A percentile compares a stretch with the other conserved stretches of the same genome.
These are phyloP conservation scores for Oryzias melastigma DNA, from an alignment of 2,113 vertebrate species.

Conservation along the genomic window DNA sequence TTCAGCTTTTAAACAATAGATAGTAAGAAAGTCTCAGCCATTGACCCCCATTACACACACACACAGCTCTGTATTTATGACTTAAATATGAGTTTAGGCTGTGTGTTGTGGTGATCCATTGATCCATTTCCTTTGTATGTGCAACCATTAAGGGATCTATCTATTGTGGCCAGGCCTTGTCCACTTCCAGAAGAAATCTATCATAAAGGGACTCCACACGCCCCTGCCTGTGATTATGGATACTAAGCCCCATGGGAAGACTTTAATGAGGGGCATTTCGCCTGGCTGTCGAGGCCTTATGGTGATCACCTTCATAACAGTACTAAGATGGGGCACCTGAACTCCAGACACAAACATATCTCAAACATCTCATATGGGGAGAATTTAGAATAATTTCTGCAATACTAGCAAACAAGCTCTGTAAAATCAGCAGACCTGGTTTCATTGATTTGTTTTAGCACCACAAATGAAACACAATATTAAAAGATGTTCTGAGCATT, in stretches of 20 bases:
- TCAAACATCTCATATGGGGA: no score
- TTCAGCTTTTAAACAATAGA: conserved; percentile 21
- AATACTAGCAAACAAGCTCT: no score
- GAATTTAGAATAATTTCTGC: no score
- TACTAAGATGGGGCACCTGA: conserved; percentile 64
- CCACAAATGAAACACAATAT: no score
- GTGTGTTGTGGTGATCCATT: conserved; percentile 38
- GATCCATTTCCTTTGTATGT: conserved; percentile 65
- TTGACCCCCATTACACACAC: conserved; percentile 9
- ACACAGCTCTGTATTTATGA: conserved; percentile 24
- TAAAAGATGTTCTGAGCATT: neutral
- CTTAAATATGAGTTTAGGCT: conserved; percentile 24
- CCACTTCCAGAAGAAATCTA: conserved; percentile 80
- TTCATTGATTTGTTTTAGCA: no score
- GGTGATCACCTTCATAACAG: conserved; percentile 69
- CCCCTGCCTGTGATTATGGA: conserved; percentile 19
- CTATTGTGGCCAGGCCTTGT: conserved; percentile 76
- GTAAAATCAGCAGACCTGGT: no score
- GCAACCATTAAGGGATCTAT: conserved; percentile 69
- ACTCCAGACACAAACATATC: conserved; percentile 29
- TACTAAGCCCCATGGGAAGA: conserved; percentile 56
- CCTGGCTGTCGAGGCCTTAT: conserved; percentile 74
- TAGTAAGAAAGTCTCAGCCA: conserved; percentile 12
- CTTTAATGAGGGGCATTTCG: conserved; percentile 76
- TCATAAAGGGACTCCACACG: conserved; percentile 60